A percentile compares a stretch with the other conserved stretches of the same genome.
Evolutionary conservation across 2,113 vertebrate species (phyloP).

Genomic region (Chaenogobius annularis): DNA sequence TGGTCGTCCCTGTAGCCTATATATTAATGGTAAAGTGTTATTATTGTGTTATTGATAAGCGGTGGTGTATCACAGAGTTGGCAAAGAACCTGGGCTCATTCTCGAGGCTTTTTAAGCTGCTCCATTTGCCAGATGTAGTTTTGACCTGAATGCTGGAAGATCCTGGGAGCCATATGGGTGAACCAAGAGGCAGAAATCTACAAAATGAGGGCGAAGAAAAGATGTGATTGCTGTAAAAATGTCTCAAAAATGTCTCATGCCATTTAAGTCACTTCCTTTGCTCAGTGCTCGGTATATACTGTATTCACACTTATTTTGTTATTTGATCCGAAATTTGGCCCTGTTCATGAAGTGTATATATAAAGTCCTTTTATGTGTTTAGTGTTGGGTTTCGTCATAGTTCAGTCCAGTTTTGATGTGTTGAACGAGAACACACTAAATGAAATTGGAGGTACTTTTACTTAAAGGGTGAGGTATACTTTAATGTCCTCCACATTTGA

Average conservation of each 20-base stretch:
- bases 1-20: neutral
- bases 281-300: neutral
- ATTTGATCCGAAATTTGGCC: too few species aligned
- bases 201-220: conserved; percentile 7
- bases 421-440: too few species aligned
- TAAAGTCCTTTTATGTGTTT: too few species aligned
- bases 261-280: neutral
- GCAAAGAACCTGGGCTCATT: conserved; percentile 28
- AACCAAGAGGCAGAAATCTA: conserved; percentile 20
- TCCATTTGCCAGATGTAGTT: conserved; percentile 45
- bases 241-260: neutral
- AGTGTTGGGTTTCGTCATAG: too few species aligned
- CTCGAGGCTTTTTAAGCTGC: conserved; percentile 31
- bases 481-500: too few species aligned
- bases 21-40: neutral
- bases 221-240: conserved; percentile 15
- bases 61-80: conserved; percentile 19
- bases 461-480: too few species aligned
- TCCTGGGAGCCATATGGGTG: conserved; percentile 40
- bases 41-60: conserved; percentile 26
- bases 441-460: neutral
- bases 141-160: conserved; percentile 38
- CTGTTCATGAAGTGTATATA: too few species aligned
- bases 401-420: too few species aligned
- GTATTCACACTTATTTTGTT: too few species aligned